phyloP scores from a whole-genome alignment of 2,797 vertebrate species.

The Rhinophrynus dorsalis region DNA sequence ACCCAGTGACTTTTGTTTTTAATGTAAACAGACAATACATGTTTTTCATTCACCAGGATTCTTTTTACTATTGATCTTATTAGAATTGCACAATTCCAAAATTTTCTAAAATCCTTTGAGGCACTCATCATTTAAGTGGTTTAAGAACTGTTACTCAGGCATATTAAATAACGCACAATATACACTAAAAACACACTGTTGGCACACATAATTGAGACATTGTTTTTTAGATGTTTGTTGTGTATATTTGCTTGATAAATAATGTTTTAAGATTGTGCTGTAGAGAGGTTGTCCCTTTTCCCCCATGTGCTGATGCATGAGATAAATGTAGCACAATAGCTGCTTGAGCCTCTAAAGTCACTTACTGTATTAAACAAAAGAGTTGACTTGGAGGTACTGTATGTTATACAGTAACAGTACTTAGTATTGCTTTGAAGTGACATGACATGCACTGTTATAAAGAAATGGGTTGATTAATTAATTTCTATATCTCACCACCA shows the following conservation, averaged over 20 bases:
- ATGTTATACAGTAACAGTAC: neutral
- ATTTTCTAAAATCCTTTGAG: no score
- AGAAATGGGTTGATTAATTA: neutral
- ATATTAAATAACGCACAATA: no score
- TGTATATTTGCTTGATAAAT: neutral
- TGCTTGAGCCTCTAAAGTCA: constrained; percentile 15
- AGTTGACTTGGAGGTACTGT: constrained; percentile 15
- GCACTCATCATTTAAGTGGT: no score
- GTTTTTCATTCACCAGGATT: constrained; percentile 15
- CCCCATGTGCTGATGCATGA: constrained; percentile 12
- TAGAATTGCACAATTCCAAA: neutral
- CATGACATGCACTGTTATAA: neutral
- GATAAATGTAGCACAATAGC: constrained; percentile 28
- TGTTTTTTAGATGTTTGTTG: no score
- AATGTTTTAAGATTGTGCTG: neutral
- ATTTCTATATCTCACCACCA: neutral
- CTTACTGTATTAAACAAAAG: constrained; percentile 41
- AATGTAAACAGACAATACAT: no score
- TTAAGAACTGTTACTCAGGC: no score
- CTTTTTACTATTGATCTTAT: neutral
- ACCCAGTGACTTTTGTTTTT: constrained; percentile 12
- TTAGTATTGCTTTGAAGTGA: neutral
- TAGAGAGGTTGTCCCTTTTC: neutral
- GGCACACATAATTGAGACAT: no score
- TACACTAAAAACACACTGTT: no score